Conservation (phyloP, 2,113 vertebrate genomes). For the Sakesphorus luctuosus region DNA sequence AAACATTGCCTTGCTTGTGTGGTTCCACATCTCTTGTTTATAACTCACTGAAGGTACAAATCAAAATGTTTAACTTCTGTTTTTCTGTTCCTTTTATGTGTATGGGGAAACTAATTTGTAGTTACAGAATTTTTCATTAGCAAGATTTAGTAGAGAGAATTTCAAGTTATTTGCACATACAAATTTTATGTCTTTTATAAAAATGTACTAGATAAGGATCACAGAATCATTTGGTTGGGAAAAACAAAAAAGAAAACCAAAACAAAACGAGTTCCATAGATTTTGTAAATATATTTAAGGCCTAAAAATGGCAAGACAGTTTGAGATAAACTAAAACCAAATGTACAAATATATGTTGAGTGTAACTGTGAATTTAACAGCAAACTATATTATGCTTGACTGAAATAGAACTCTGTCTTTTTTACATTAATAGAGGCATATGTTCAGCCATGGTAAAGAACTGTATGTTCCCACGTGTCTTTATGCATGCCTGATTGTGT, state of each 20-base stretch:
- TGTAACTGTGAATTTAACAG: constrained; percentile 36
- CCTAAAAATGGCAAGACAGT: constrained; percentile 26
- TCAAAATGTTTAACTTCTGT: not conserved
- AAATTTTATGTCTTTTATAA: not conserved
- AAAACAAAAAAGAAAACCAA: not conserved
- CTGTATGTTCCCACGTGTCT: not conserved
- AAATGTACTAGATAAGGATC: not conserved
- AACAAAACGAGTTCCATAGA: not conserved
- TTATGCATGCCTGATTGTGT: not conserved
- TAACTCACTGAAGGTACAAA: not conserved
- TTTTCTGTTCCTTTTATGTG: not conserved
- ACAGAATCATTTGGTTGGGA: not conserved
- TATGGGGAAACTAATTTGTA: not conserved
- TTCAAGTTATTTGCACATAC: not conserved
- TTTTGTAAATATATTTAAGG: constrained; percentile 52
- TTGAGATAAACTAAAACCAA: constrained; percentile 56
- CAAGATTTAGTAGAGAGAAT: not conserved
- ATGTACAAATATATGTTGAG: constrained; percentile 37
- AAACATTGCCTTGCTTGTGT: not conserved
- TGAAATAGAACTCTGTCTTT: constrained; percentile 28
- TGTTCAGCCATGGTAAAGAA: not conserved
- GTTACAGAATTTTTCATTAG: not conserved
- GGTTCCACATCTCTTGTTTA: not conserved
- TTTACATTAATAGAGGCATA: not conserved
- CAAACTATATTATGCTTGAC: not conserved